Percentiles rank a stretch among this genome's conserved stretches.
Evolutionary conservation across 2,888 invertebrate genomes (phyloP).

Genomic region (Caenorhabditis sinica): DNA sequence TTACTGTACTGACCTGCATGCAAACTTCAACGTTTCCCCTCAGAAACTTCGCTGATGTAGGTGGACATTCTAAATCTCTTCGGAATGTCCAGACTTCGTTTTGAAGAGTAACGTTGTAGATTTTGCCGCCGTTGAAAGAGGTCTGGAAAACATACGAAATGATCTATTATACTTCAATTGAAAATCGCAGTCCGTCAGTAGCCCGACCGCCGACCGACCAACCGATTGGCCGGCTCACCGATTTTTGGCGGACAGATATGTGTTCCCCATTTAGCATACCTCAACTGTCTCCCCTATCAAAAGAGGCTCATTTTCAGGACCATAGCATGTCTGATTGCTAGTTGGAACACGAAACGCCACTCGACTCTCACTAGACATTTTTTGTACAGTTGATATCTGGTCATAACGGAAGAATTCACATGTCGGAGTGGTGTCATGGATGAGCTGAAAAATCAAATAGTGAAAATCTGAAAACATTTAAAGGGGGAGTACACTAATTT

Average conservation of each 20-base stretch:
- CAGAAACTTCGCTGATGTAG: not conserved
- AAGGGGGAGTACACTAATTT: too few species aligned
- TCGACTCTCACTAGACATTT: not conserved
- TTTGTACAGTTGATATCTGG: not conserved
- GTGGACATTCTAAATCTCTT: not conserved
- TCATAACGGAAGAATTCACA: not conserved
- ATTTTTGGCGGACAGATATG: too few species aligned
- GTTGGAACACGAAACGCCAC: slow-evolving; percentile 6
- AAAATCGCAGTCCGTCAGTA: too few species aligned
- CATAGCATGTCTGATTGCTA: not conserved
- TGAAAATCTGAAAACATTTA: too few species aligned
- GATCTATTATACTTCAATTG: too few species aligned
- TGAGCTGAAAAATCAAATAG: not conserved
- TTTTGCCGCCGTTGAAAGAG: not conserved
- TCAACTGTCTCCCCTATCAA: not conserved
- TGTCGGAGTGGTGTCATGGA: not conserved
- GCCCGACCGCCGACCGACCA: too few species aligned
- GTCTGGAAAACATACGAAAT: not conserved
- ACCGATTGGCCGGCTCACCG: too few species aligned
- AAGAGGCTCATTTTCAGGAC: not conserved
- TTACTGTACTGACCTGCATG: too few species aligned
- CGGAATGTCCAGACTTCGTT: slow-evolving; percentile 6
- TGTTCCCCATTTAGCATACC: not conserved
- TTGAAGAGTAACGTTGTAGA: not conserved
- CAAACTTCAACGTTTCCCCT: not conserved